These are phyloP conservation scores for Goniozus legneri DNA, from an alignment of 1,140 invertebrate genomes.

Conservation along the genomic window DNA sequence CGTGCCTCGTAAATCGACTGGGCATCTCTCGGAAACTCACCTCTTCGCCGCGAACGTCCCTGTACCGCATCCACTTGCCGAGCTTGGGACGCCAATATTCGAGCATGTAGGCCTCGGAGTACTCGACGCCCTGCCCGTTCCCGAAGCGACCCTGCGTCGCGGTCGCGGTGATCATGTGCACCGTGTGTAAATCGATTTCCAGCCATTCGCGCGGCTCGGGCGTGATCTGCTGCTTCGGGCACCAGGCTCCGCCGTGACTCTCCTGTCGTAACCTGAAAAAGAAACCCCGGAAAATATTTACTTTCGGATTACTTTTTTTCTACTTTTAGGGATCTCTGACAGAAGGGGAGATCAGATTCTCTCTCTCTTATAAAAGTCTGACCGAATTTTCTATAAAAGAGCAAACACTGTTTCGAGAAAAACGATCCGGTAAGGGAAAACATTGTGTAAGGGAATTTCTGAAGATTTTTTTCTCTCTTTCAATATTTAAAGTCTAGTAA, in stretches of 20 bases:
- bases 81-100: conserved; percentile 74
- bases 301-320: conserved; percentile 18
- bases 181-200: conserved; percentile 69
- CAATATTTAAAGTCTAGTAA: too few relatives aligned
- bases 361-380: background rate
- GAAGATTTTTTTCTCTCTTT: too few relatives aligned
- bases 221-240: conserved; percentile 71
- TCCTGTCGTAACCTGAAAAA: conserved; percentile 71
- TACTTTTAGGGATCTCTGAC: conserved; percentile 7
- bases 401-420: too few relatives aligned
- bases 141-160: conserved; percentile 83
- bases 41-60: conserved; percentile 64
- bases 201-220: conserved; percentile 74
- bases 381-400: background rate
- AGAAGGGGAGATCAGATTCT: background rate
- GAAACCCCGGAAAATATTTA: conserved; percentile 21
- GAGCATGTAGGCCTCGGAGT: conserved; percentile 70
- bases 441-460: too few relatives aligned
- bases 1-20: too few relatives aligned
- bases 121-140: conserved; percentile 80
- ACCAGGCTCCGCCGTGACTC: conserved; percentile 80
- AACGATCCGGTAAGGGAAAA: too few relatives aligned
- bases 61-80: conserved; percentile 70
- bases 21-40: too few relatives aligned
- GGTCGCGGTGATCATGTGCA: conserved; percentile 74